Base-by-base conservation (phyloP, 1,140 invertebrate species). In the Globodera rostochiensis region DNA sequence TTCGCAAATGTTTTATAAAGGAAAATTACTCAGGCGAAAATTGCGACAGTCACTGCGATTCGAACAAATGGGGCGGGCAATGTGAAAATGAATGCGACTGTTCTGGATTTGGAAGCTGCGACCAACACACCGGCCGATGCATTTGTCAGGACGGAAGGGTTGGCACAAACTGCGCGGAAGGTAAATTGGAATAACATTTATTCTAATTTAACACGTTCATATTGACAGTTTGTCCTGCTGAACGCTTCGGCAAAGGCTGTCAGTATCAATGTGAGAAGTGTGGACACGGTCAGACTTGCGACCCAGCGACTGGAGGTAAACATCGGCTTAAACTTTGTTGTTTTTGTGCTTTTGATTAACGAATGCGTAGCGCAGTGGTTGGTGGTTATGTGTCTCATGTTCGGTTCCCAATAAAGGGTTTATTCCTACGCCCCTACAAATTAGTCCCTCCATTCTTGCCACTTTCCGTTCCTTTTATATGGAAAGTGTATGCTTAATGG, bases 201-300 rank as follows among this genome's bases (percentile, higher is more conserved):
- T 25, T 66, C 21, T 11, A 21, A 25, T 66, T 69, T 69, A 3
- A 47, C 25, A 11, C 15, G 8, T 66, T 47, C 36, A 19, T 49
- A 4, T 19, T 19, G 57, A 81, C 85, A 45, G 89, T 88, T 36
- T 85, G 76, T 69, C 90, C 85, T 74, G 90, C 90, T 9, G 80
- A 83, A 11, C 82, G 85, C 8, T 91, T 90, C 80, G 77, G 80
- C 8, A 81, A 87, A 21, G 76, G 75, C 86, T 78, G 90, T 84
- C 79, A 83, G 21, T 91, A 90, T 80, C 81, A 84, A 8, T 82
- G 78, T n/a, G 88, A 87, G 3, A 98, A 96, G 91, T 95, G 96
- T 67, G 64, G 76, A 88, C 97, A 98, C 90, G 93, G 93, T 57
- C 95, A 95, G n/a, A 92, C 91, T 19, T 98, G 96, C 90, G 93